Conservation (phyloP, 1,140 invertebrate species). For the Copidosoma floridanum region DNA sequence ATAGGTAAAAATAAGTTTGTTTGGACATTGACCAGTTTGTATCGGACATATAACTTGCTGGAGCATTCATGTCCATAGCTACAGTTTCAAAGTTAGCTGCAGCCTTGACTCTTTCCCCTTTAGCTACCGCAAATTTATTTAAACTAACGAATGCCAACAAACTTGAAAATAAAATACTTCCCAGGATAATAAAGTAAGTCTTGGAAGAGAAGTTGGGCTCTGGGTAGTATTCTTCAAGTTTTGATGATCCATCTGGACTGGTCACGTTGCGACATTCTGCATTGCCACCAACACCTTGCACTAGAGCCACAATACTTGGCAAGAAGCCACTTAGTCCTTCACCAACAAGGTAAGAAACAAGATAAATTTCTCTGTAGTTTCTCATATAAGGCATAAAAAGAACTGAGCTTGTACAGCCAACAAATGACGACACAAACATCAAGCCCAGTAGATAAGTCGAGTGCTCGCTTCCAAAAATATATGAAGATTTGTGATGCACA, state of each 20-base stretch:
- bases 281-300: slow-evolving; percentile 77
- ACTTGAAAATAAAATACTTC: slow-evolving; percentile 59
- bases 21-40: slow-evolving; percentile 48
- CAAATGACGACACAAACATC: slow-evolving; percentile 78
- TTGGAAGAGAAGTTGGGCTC: slow-evolving; percentile 64
- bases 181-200: slow-evolving; percentile 73
- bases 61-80: slow-evolving; percentile 48
- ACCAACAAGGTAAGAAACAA: slow-evolving; percentile 66
- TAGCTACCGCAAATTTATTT: slow-evolving; percentile 44
- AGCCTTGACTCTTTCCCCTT: slow-evolving; percentile 45
- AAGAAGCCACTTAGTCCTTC: slow-evolving; percentile 86
- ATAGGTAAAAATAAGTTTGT: slow-evolving; percentile 54
- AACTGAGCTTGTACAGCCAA: slow-evolving; percentile 91
- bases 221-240: slow-evolving; percentile 45
- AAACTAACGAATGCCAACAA: slow-evolving; percentile 62
- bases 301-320: slow-evolving; percentile 80
- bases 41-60: slow-evolving; percentile 49
- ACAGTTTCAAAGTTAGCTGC: slow-evolving; percentile 44
- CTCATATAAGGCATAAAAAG: slow-evolving; percentile 89
- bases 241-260: slow-evolving; percentile 15
- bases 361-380: slow-evolving; percentile 73
- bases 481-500: slow-evolving; percentile 68
- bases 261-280: slow-evolving; percentile 56
- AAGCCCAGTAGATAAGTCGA: slow-evolving; percentile 74
- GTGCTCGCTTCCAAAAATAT: slow-evolving; percentile 61